A percentile compares a stretch with the other conserved stretches of the same genome.
Evolutionary conservation across 2,888 invertebrate species (phyloP).

Genomic region (Thera britannica): DNA sequence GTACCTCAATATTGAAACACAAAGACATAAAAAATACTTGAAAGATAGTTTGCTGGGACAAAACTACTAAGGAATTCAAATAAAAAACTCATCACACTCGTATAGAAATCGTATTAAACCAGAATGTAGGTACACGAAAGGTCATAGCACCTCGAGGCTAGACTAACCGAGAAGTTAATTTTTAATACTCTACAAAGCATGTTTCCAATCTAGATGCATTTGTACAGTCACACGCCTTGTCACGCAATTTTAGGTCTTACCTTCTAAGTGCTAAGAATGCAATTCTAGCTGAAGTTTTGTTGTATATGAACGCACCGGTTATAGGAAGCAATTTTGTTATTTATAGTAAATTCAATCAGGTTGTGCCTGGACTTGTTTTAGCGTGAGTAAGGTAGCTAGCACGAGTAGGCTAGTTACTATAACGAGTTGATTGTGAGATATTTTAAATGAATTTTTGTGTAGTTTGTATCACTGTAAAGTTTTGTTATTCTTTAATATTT

Average conservation of each 20-base stretch:
- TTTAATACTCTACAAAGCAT: constrained; percentile 49
- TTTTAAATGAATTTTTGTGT: constrained; percentile 17
- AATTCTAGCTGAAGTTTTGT: not conserved
- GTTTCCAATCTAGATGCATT: constrained; percentile 45
- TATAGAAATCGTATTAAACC: constrained; percentile 28
- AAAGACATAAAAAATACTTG: too few relatives aligned
- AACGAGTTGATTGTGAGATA: constrained; percentile 28
- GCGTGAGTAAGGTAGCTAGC: constrained; percentile 21
- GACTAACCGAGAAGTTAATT: constrained; percentile 55
- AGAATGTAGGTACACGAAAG: constrained; percentile 36
- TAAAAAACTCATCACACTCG: not conserved
- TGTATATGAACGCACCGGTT: constrained; percentile 33
- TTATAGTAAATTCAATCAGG: constrained; percentile 42
- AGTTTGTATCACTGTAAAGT: not conserved
- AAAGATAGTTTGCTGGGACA: not conserved
- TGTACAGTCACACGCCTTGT: constrained; percentile 20
- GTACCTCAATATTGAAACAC: too few relatives aligned
- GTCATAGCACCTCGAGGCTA: constrained; percentile 48
- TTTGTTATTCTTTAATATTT: not conserved
- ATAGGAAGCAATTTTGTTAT: constrained; percentile 41
- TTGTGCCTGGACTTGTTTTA: constrained; percentile 32
- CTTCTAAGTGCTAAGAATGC: constrained; percentile 14
- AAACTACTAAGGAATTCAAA: constrained; percentile 1
- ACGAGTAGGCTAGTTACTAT: constrained; percentile 24
- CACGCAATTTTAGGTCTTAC: constrained; percentile 27